Percentiles rank a stretch among this genome's conserved stretches.
Evolutionary conservation across 37 sponge, comb jelly and placozoan species (phyloP).

Genomic region (Aplysina aerophoba): DNA sequence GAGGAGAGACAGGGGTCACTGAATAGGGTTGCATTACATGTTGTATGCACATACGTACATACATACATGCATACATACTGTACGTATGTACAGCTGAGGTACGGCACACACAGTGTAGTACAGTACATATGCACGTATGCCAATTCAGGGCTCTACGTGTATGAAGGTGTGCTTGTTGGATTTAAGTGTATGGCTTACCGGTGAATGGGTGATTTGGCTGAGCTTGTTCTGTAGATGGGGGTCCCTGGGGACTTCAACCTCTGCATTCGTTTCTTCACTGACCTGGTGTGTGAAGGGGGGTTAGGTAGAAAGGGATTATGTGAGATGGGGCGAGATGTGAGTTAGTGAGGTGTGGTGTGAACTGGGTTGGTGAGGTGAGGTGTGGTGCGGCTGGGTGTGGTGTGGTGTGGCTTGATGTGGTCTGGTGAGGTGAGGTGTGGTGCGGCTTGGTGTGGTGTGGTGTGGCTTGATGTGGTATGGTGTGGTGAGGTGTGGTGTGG

Average conservation of each 20-base stretch:
- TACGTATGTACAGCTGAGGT: background rate
- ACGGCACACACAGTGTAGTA: background rate
- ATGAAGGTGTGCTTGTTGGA: background rate
- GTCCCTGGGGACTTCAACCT: slow-evolving; percentile 26
- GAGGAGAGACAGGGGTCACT: too few species aligned
- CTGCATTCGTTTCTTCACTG: slow-evolving; percentile 19
- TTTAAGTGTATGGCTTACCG: background rate
- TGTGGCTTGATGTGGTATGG: slow-evolving; percentile 9
- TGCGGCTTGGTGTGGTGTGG: background rate
- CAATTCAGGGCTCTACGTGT: too few species aligned
- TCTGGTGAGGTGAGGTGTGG: background rate
- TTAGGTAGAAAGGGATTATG: background rate
- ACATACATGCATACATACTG: slow-evolving; percentile 3
- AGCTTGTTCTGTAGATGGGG: background rate
- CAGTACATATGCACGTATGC: too few species aligned
- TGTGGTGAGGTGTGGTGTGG: background rate
- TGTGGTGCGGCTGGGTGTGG: too few species aligned
- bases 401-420: slow-evolving; percentile 5
- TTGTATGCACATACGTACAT: slow-evolving; percentile 14
- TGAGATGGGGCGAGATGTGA: background rate
- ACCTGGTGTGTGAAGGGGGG: background rate
- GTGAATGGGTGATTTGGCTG: background rate
- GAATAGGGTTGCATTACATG: background rate
- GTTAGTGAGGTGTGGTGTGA: background rate
- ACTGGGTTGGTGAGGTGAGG: background rate